Evolutionary conservation across 1,140 invertebrate species (phyloP), one percentile per base, ranked within the genome.

Genomic region (Leptonema lineaticorne): DNA sequence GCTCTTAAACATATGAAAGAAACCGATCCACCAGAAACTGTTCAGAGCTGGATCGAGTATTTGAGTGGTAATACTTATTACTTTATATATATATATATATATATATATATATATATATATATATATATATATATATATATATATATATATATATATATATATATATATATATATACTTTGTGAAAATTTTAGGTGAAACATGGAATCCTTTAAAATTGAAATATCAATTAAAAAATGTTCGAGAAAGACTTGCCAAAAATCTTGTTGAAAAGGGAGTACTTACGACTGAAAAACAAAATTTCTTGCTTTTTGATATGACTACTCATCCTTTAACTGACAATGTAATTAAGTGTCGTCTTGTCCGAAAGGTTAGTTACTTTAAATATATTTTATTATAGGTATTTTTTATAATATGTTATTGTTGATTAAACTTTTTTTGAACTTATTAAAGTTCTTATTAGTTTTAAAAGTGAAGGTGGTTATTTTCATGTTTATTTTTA

Each of bases 251-350:
- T 76, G 98, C 98, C 9, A 99, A 99, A 81, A 99, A 99, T 85
- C 86, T 99, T 74, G 97, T 99, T 18, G 98, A 99, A 80, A 99
- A 99, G 83, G 97, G 98, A 72, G 96, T 99, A n/a, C 86, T 99
- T 69, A 98, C 97, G 53, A 99, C 98, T 60, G 98, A 99, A 83
- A 99, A 99, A 85, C 97, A 99, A 83, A 99, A 99, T 83, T 99
- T 99, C 83, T 84, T 99, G 72, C 83, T 99, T 18, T 99, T 99
- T 84, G 98, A 99, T 85, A 99, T 99, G 97, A 99, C 98, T 24
- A 99, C 97, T 73, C 98, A 99, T 88, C 98, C 98, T 33, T 85
- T 99, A 41, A 96, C 93, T 60, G 96, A 99, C 81, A 93, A 93
- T 83, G 86, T 91, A 71, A 90, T 95, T n/a, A 99, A 99, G 86